phyloP scores from a whole-genome alignment of 2,888 invertebrate species.

The Pomacea canaliculata region DNA sequence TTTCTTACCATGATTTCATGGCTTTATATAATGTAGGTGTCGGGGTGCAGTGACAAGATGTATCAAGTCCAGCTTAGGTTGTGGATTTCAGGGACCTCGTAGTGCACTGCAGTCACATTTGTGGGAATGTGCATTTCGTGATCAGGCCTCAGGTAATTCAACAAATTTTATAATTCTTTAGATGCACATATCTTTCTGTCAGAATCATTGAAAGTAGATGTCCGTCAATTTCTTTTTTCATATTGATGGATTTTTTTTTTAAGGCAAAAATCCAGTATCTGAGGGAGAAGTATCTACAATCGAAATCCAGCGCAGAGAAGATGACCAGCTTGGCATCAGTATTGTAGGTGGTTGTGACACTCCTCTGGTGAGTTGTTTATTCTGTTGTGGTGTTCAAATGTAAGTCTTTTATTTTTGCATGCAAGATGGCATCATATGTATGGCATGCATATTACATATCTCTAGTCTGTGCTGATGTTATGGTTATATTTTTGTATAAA shows the following conservation, averaged over 20 bases:
- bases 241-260: constrained; percentile 5
- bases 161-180: not conserved
- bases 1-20: no score
- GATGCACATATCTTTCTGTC: not conserved
- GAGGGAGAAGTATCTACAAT: constrained; percentile 71
- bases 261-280: constrained; percentile 66
- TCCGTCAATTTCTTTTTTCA: not conserved
- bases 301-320: constrained; percentile 68
- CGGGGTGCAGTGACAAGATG: constrained; percentile 67
- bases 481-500: no score
- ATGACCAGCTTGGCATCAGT: constrained; percentile 67
- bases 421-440: no score
- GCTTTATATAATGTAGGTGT: constrained; percentile 50
- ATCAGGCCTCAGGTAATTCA: constrained; percentile 59
- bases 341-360: constrained; percentile 72
- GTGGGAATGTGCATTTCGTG: constrained; percentile 67
- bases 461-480: no score
- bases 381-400: no score
- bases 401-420: no score
- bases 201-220: not conserved
- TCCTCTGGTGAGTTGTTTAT: constrained; percentile 68
- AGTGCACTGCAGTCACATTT: constrained; percentile 67
- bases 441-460: no score
- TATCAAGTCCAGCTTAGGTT: constrained; percentile 64
- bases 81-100: constrained; percentile 67